phyloP scores from a whole-genome alignment of 2,797 vertebrate species.

The Liparis tanakae region DNA sequence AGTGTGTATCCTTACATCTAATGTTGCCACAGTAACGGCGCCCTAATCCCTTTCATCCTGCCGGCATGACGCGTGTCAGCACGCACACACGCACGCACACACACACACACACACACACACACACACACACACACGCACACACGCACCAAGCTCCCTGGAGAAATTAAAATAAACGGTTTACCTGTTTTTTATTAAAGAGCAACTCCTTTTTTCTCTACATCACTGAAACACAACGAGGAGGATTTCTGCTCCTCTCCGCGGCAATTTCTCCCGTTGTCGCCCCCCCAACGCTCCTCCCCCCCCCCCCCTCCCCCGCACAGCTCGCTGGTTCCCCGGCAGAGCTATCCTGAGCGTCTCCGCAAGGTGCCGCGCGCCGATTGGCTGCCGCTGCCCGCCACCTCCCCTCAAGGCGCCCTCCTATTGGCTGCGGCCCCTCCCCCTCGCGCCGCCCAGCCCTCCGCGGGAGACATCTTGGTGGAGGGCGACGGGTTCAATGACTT shows the following conservation, averaged over 20 bases:
- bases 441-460: neutral
- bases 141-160: neutral
- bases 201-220: conserved; percentile 66
- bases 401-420: conserved; percentile 41
- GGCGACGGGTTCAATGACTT: conserved; percentile 75
- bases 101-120: conserved; percentile 1
- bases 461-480: conserved; percentile 73
- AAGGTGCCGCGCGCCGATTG: conserved; percentile 62
- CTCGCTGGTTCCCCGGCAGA: conserved; percentile 20
- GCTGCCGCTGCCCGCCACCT: neutral
- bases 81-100: conserved; percentile 34
- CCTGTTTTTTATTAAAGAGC: conserved; percentile 62
- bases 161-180: conserved; percentile 38
- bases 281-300: neutral
- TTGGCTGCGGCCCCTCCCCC: conserved; percentile 33
- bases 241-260: conserved; percentile 59
- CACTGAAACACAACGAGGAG: conserved; percentile 56
- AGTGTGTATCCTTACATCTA: conserved; percentile 63
- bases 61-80: conserved; percentile 61
- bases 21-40: conserved; percentile 83
- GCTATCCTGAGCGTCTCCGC: conserved; percentile 36
- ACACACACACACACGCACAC: neutral
- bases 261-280: conserved; percentile 15
- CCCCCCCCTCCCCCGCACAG: neutral
- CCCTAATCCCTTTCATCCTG: conserved; percentile 68